Evolutionary conservation across 2,888 invertebrate species (phyloP).

Genomic region (Caenorhabditis imperialis): DNA sequence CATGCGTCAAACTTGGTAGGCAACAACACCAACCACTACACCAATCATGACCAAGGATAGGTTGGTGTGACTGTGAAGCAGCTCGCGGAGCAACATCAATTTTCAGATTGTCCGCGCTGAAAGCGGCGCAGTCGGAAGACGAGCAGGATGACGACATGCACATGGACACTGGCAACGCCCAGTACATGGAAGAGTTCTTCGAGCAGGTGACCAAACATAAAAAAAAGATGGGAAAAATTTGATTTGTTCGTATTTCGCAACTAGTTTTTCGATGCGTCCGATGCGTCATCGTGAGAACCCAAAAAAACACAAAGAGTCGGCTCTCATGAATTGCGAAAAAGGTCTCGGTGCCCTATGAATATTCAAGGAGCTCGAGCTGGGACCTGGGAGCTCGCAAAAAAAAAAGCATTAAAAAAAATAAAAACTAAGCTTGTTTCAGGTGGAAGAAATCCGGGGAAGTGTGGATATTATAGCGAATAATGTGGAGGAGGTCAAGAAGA

Average conservation of each 20-base stretch:
- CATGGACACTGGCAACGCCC: constrained; percentile 76
- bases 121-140: constrained; percentile 70
- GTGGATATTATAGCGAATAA: constrained; percentile 99
- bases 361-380: no score
- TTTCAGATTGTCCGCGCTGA: constrained; percentile 52
- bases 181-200: constrained; percentile 99
- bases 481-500: constrained; percentile 99
- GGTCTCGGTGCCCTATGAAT: no score
- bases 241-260: no score
- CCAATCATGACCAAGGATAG: constrained; percentile 44
- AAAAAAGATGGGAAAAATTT: no score
- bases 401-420: no score
- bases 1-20: not conserved
- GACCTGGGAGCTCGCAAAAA: no score
- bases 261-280: no score
- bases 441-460: constrained; percentile 99
- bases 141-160: constrained; percentile 75
- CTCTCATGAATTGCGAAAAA: no score
- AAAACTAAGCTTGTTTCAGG: constrained; percentile 82
- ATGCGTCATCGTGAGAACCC: no score
- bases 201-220: constrained; percentile 84
- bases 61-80: constrained; percentile 8
- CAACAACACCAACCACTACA: not conserved
- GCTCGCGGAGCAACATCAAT: not conserved
- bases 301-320: no score